phyloP scores from a whole-genome alignment of 2,888 invertebrate genomes.

The Drosophila paramelanica region DNA sequence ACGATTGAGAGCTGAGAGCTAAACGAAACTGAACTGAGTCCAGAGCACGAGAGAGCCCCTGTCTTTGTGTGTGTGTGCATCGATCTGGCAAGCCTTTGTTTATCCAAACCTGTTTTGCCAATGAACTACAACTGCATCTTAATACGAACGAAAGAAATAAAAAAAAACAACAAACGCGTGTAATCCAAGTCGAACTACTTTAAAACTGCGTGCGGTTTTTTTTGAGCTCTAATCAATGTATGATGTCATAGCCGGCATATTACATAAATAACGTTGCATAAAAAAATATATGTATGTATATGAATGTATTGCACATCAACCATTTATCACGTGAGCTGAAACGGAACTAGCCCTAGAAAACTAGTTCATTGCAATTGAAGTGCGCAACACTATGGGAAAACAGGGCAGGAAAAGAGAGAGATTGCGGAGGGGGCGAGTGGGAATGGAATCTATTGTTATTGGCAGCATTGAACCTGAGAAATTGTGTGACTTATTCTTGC shows the following conservation, averaged over 20 bases:
- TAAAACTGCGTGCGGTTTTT: slow-evolving; percentile 13
- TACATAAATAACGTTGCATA: slow-evolving; percentile 10
- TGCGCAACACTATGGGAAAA: slow-evolving; percentile 36
- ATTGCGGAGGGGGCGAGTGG: not conserved
- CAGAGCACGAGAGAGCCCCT: not conserved
- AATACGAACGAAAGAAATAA: not conserved
- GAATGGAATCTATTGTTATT: slow-evolving; percentile 42
- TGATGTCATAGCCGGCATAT: slow-evolving; percentile 55
- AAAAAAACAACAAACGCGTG: slow-evolving; percentile 14
- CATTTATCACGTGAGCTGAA: slow-evolving; percentile 19
- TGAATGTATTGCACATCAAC: slow-evolving; percentile 1
- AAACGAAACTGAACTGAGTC: not conserved
- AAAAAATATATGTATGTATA: not conserved
- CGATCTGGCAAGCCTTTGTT: slow-evolving; percentile 56
- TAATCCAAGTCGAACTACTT: slow-evolving; percentile 42
- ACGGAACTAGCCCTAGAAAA: slow-evolving; percentile 11
- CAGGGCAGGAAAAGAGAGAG: not conserved
- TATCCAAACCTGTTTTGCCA: slow-evolving; percentile 52
- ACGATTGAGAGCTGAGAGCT: slow-evolving; percentile 1
- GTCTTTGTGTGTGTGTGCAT: slow-evolving; percentile 16
- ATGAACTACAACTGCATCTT: slow-evolving; percentile 39
- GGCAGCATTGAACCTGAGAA: slow-evolving; percentile 58
- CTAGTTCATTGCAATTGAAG: slow-evolving; percentile 34
- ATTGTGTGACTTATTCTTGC: slow-evolving; percentile 43
- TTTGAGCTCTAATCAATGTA: slow-evolving; percentile 23